Conservation (phyloP, 2,113 vertebrate genomes). For the Tiliqua scincoides region DNA sequence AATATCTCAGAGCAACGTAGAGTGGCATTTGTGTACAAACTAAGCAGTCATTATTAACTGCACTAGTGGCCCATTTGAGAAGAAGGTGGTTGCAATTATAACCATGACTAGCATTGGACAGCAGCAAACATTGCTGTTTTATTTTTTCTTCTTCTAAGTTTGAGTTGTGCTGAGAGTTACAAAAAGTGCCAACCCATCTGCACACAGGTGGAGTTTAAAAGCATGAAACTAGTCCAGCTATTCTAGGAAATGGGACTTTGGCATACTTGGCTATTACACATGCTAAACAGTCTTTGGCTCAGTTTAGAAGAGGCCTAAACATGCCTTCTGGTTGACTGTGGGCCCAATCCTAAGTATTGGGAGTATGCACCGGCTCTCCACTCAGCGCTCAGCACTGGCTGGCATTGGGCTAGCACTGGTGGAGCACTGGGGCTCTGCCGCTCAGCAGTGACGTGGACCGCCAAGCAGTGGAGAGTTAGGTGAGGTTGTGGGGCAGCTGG, state of each 20-base stretch:
- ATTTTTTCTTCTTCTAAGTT: constrained; percentile 27
- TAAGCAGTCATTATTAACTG: constrained; percentile 34
- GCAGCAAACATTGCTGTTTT: background rate
- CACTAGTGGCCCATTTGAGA: constrained; percentile 42
- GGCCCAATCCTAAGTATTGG: too few relatives aligned
- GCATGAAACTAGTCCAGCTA: background rate
- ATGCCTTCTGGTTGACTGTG: background rate
- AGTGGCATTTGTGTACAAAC: constrained; percentile 21
- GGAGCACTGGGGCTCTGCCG: too few relatives aligned
- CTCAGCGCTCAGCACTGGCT: too few relatives aligned
- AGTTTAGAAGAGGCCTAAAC: background rate
- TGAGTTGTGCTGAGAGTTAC: background rate
- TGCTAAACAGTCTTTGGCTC: background rate
- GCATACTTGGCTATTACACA: background rate
- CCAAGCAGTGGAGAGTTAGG: too few relatives aligned
- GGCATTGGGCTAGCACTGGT: too few relatives aligned
- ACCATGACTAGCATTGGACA: background rate
- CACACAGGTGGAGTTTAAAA: constrained; percentile 10
- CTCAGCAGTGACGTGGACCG: too few relatives aligned
- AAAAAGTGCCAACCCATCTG: background rate
- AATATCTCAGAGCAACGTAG: constrained; percentile 37
- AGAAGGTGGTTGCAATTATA: constrained; percentile 24
- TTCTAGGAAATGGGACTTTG: background rate
- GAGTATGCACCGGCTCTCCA: too few relatives aligned
- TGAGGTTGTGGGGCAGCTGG: too few relatives aligned